A percentile compares a stretch with the other conserved stretches of the same genome.
Evolutionary conservation across 2,797 vertebrate species (phyloP).

Genomic region (Loriculus beryllinus): DNA sequence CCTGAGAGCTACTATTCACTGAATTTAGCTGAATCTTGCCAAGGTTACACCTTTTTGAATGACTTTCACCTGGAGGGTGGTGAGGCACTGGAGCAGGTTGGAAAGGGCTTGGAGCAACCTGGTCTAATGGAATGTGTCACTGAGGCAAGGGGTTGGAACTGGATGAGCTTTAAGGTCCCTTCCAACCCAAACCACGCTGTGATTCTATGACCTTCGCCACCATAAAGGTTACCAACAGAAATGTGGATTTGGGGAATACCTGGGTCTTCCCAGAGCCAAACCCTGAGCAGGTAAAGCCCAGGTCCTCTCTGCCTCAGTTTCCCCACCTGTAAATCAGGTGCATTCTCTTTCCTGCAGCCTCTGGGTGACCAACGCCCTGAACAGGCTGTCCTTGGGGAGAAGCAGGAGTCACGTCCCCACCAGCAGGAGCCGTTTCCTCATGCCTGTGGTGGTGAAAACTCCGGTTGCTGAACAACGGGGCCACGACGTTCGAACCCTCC

Average conservation of each 20-base stretch:
- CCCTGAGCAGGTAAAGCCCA: neutral
- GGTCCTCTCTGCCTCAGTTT: neutral
- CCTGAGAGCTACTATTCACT: neutral
- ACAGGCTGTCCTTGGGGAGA: neutral
- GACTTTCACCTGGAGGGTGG: neutral
- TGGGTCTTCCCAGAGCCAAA: neutral
- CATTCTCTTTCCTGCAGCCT: neutral
- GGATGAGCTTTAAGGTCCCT: neutral
- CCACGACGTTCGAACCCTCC: accelerated
- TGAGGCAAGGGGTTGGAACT: neutral
- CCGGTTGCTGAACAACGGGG: neutral
- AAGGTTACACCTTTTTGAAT: neutral
- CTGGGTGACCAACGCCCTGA: neutral
- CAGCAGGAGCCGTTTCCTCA: conserved; percentile 19
- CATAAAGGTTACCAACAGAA: neutral
- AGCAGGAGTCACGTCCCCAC: neutral
- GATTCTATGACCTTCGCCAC: neutral
- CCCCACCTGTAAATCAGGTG: neutral
- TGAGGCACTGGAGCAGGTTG: neutral
- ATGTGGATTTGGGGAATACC: neutral
- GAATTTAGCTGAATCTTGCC: neutral
- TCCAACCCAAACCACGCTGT: neutral
- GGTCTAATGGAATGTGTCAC: neutral
- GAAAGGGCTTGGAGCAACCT: neutral
- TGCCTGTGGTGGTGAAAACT: neutral